These are phyloP conservation scores for Delphinapterus leucas DNA, from an alignment of 2,113 vertebrate genomes.

Conservation along the genomic window DNA sequence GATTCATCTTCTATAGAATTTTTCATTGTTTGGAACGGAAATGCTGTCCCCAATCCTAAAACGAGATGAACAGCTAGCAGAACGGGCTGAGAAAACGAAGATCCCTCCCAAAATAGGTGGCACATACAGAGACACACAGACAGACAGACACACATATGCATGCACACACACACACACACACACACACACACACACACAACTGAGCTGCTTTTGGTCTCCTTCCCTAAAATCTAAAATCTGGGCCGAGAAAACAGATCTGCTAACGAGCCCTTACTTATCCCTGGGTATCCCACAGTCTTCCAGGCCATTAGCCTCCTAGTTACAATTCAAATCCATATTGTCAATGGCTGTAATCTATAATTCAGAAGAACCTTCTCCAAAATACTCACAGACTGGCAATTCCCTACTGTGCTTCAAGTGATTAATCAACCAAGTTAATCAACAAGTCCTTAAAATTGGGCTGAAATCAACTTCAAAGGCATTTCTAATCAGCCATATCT, in stretches of 20 bases:
- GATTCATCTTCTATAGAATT: not conserved
- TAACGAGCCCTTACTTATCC: conserved; percentile 63
- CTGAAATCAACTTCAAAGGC: not conserved
- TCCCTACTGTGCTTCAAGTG: conserved; percentile 73
- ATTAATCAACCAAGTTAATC: conserved; percentile 64
- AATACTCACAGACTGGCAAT: conserved; percentile 71
- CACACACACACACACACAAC: not conserved
- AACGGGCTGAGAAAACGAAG: not conserved
- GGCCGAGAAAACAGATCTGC: conserved; percentile 6
- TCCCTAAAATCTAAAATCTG: not conserved
- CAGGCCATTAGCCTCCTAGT: conserved; percentile 54
- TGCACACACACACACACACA: rapidly evolving
- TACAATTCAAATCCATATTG: conserved; percentile 72
- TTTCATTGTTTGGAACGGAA: not conserved
- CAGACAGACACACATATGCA: too few relatives aligned
- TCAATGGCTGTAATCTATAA: conserved; percentile 73
- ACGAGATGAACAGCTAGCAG: not conserved
- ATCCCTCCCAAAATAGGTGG: not conserved
- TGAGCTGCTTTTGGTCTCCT: not conserved
- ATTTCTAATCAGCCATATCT: not conserved
- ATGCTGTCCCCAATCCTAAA: not conserved
- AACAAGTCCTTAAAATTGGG: not conserved
- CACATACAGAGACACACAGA: rapidly evolving
- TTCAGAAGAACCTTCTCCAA: conserved; percentile 68
- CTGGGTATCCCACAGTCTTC: conserved; percentile 57